These are phyloP conservation scores for Oopsacas minuta DNA, from an alignment of 37 sponge, comb jelly and placozoan genomes.

Conservation along the genomic window DNA sequence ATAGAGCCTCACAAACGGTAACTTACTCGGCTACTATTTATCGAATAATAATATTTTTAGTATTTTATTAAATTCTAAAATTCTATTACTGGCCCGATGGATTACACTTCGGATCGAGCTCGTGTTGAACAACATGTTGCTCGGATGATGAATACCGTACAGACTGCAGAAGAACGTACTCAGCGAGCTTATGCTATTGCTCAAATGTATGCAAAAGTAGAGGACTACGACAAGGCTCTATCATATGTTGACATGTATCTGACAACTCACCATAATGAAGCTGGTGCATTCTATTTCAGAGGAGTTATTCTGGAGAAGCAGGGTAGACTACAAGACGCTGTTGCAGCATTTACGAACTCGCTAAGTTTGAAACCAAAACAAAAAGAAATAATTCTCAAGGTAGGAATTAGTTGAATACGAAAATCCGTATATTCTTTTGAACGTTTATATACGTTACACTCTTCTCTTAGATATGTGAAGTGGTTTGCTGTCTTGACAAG, in stretches of 20 bases:
- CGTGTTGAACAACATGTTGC: not conserved
- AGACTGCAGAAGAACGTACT: not conserved
- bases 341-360: not conserved
- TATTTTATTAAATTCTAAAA: too few species aligned
- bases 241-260: not conserved
- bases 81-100: too few species aligned
- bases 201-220: not conserved
- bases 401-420: too few species aligned
- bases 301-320: not conserved
- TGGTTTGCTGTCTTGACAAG: not conserved
- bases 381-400: not conserved
- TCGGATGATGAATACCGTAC: not conserved
- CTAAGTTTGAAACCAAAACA: not conserved
- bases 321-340: not conserved
- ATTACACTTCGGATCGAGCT: not conserved
- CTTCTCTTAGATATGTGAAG: not conserved
- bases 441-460: too few species aligned
- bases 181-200: not conserved
- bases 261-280: not conserved
- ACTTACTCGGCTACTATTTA: too few species aligned
- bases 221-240: not conserved
- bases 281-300: not conserved
- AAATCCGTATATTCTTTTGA: too few species aligned
- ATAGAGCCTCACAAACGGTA: too few species aligned
- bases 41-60: too few species aligned